A percentile compares a stretch with the other conserved stretches of the same genome.
Conservation (phyloP, 2,113 vertebrate genomes). For the Cyprinodon brontotheroides region DNA sequence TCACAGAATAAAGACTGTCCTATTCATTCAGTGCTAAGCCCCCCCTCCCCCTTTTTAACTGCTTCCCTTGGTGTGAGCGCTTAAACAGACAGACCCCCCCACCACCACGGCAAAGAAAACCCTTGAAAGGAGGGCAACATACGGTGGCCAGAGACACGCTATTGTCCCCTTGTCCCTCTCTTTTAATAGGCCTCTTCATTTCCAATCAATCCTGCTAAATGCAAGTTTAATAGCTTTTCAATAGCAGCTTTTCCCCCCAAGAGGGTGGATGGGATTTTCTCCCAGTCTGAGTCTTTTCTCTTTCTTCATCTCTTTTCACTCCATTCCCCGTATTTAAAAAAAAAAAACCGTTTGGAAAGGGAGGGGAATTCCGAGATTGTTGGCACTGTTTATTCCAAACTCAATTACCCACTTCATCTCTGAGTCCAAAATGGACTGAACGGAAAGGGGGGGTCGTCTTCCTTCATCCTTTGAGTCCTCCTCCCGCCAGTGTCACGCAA, state of each 20-base stretch:
- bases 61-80: conserved; percentile 76
- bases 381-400: conserved; percentile 80
- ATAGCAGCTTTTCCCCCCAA: conserved; percentile 78
- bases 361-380: conserved; percentile 68
- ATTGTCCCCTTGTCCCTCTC: conserved; percentile 83
- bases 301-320: conserved; percentile 25
- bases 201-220: conserved; percentile 87
- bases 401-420: conserved; percentile 85
- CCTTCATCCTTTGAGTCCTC: conserved; percentile 28
- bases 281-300: conserved; percentile 61
- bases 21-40: conserved; percentile 77
- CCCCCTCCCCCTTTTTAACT: conserved; percentile 52
- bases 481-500: conserved; percentile 43
- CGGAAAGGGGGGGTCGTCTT: conserved; percentile 7
- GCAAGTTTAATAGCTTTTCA: conserved; percentile 88
- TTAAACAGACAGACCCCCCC: conserved; percentile 78
- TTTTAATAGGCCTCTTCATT: conserved; percentile 87
- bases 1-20: conserved; percentile 78
- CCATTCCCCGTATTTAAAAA: conserved; percentile 39
- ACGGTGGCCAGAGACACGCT: conserved; percentile 80
- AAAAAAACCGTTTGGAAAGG: conserved; percentile 44
- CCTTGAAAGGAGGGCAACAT: conserved; percentile 82
- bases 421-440: conserved; percentile 53
- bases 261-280: conserved; percentile 78
- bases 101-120: conserved; percentile 62